Conservation (phyloP, 2,113 vertebrate genomes). For the Psilopsiagon aymara region DNA sequence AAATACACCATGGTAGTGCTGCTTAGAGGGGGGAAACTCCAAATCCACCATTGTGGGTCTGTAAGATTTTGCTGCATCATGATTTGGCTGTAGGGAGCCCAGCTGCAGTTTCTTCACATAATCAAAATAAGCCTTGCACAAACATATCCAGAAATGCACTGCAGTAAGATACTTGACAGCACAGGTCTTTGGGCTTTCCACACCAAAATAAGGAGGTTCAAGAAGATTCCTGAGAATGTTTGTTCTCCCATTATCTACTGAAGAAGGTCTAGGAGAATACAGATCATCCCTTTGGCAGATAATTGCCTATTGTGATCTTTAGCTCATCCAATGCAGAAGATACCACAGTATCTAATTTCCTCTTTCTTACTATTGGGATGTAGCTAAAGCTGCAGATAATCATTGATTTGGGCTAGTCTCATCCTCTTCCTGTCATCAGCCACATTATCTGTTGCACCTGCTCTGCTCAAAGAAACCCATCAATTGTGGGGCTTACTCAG, state of each 20-base stretch:
- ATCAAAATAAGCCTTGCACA: not conserved
- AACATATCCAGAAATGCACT: not conserved
- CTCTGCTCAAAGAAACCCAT: not conserved
- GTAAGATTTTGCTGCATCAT: not conserved
- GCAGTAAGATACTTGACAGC: not conserved
- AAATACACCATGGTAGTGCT: not conserved
- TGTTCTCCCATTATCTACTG: not conserved
- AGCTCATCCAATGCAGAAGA: not conserved
- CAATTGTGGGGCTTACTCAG: not conserved
- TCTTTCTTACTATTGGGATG: not conserved
- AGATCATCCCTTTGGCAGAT: not conserved
- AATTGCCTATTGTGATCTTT: not conserved
- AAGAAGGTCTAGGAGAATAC: not conserved
- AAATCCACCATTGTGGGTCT: not conserved
- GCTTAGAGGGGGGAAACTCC: not conserved
- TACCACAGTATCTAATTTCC: not conserved
- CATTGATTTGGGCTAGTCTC: not conserved
- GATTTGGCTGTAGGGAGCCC: not conserved
- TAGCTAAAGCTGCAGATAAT: not conserved
- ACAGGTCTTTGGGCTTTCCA: not conserved
- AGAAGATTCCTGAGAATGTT: not conserved
- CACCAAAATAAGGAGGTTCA: not conserved
- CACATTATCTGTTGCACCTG: not conserved
- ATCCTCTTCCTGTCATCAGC: not conserved
- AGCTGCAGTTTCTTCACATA: not conserved